A percentile compares a stretch with the other conserved stretches of the same genome.
Conservation (phyloP, 1,140 invertebrate species). For the Apis dorsata region DNA sequence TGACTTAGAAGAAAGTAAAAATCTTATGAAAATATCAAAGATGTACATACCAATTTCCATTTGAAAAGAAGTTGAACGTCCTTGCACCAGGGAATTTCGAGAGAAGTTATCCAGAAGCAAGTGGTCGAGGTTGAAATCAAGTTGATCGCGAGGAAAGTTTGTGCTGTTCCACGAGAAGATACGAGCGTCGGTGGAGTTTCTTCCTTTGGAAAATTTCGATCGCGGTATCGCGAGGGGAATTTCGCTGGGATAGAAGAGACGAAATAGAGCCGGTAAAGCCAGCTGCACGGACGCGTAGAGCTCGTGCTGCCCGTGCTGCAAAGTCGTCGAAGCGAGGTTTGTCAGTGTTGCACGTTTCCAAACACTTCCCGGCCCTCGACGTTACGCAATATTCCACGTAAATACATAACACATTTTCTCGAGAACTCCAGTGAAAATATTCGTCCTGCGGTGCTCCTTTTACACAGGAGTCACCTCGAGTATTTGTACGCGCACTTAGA, state of each 20-base stretch:
- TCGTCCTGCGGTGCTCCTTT: slow-evolving; percentile 60
- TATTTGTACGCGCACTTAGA: slow-evolving; percentile 30
- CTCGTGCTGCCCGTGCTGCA: slow-evolving; percentile 12
- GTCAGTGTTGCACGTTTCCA: slow-evolving; percentile 54
- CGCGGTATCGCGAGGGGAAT: slow-evolving; percentile 42
- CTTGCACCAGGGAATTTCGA: slow-evolving; percentile 40
- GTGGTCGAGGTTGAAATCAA: slow-evolving; percentile 18
- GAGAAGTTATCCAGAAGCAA: slow-evolving; percentile 30
- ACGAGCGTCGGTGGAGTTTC: slow-evolving; percentile 47
- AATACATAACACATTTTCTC: slow-evolving; percentile 68
- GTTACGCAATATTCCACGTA: slow-evolving; percentile 72
- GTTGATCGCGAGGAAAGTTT: slow-evolving; percentile 39
- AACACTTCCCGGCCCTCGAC: slow-evolving; percentile 63
- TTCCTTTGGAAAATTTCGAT: slow-evolving; percentile 56
- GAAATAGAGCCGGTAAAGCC: slow-evolving; percentile 58
- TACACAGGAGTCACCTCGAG: slow-evolving; percentile 42
- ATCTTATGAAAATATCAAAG: neutral
- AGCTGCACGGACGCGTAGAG: slow-evolving; percentile 44
- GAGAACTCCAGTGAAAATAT: slow-evolving; percentile 53
- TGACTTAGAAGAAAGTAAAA: slow-evolving; percentile 24
- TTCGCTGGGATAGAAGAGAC: slow-evolving; percentile 56
- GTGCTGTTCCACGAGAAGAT: slow-evolving; percentile 24
- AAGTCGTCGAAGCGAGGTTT: slow-evolving; percentile 48
- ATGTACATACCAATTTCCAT: slow-evolving; percentile 64
- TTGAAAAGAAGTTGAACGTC: slow-evolving; percentile 54